Conservation (phyloP, 2,888 invertebrate species). For the Epiblema foenella region DNA sequence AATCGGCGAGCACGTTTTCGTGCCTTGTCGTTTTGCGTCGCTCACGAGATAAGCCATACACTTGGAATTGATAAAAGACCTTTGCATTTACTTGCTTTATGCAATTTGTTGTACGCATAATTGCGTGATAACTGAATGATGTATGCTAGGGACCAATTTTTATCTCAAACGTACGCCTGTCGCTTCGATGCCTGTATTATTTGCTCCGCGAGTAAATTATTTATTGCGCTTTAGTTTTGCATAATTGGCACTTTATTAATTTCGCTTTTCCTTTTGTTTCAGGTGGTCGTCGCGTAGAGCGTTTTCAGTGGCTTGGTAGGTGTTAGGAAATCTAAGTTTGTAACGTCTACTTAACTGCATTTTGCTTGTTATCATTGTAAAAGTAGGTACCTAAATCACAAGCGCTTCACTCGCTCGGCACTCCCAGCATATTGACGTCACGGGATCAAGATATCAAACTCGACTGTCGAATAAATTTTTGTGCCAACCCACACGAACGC, state of each 20-base stretch:
- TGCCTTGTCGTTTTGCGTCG: conserved; percentile 38
- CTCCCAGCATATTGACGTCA: conserved; percentile 63
- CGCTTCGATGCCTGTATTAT: conserved; percentile 48
- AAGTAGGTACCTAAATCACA: conserved; percentile 24
- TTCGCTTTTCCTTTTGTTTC: conserved; percentile 85
- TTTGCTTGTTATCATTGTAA: conserved; percentile 30
- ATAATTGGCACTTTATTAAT: conserved; percentile 84
- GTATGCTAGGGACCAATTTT: conserved; percentile 39
- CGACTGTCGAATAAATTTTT: conserved; percentile 79
- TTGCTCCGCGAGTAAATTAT: conserved; percentile 51
- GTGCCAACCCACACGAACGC: conserved; percentile 80
- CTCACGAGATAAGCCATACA: conserved; percentile 42
- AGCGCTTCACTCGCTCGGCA: conserved; percentile 56
- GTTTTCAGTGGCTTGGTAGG: conserved; percentile 76
- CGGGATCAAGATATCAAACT: conserved; percentile 81
- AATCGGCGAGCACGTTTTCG: conserved; percentile 39
- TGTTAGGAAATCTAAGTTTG: conserved; percentile 53
- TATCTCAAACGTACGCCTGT: conserved; percentile 51
- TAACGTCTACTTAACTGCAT: conserved; percentile 19
- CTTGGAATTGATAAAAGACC: conserved; percentile 41
- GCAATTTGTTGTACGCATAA: conserved; percentile 44
- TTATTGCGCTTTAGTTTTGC: conserved; percentile 63
- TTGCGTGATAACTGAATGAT: conserved; percentile 44
- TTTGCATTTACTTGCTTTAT: conserved; percentile 44
- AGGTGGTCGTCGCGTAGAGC: conserved; percentile 78